Evolutionary conservation across 2,888 invertebrate species (phyloP), one percentile per base, ranked within the genome.

Genomic region (Drosophila multiciliata): DNA sequence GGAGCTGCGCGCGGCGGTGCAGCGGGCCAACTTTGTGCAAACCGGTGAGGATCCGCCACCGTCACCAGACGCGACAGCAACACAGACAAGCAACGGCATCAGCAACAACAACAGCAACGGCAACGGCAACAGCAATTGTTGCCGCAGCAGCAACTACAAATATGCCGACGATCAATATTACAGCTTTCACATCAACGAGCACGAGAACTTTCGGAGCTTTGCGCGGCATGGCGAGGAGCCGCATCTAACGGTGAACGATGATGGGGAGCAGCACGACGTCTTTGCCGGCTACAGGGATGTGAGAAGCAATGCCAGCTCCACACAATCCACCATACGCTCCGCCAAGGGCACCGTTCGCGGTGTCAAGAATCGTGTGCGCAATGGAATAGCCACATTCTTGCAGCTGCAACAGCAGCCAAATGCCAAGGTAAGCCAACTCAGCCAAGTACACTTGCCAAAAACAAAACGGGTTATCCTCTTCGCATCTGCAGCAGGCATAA

Each of bases 261-360:
- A 75, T 49, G 73, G 38, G 2, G 80, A 78, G 23, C 75, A 90
- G 35, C 95, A 96, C 84, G 96, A 96, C 91, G 95, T 95, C 81
- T 97, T 97, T 91, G 97, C 97, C 32, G 97, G 97, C 29, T 95
- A 95, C 83, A 96, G 96, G 94, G 97, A 97, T 93, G 94, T 95
- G 45, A 72, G 84, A 77, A 95, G 95, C 80, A 95, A 95, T 83
- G 73, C 78, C 66, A 79, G 80, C 54, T 91, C 92, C 52, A 95
- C 95, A 49, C 95, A 96, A 48, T 95, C 96, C 69, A 97, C 98
- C 66, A 98, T 99, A 91, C 95, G 97, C 80, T 98, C 98, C 94
- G 96, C 97, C 68, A 97, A 97, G 92, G 98, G 98, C 62, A 98
- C 98, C 20, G 97, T 99, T 84, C 95, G 98, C 58, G 98, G 98